Conservation (phyloP, 2,113 vertebrate species). For the Otocyon megalotis region DNA sequence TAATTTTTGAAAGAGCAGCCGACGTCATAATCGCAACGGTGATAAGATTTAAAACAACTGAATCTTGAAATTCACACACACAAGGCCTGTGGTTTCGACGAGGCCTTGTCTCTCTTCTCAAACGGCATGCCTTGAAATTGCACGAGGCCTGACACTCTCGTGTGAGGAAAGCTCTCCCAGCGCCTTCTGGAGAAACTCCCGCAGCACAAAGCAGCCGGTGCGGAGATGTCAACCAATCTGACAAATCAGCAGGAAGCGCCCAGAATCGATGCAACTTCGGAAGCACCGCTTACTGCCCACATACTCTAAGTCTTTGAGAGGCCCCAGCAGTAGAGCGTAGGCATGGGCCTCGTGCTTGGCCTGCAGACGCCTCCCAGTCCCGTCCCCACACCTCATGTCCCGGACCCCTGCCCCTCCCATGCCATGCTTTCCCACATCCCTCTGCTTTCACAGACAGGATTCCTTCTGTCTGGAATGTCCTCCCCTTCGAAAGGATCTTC, state of each 20-base stretch:
- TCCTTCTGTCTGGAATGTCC: background rate
- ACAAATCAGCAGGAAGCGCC: background rate
- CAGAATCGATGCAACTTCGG: accelerated
- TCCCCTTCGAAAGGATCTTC: background rate
- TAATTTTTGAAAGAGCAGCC: background rate
- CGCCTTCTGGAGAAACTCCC: too few species aligned
- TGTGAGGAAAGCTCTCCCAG: accelerated
- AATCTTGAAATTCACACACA: background rate
- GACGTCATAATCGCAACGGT: background rate
- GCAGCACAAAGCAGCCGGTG: too few species aligned
- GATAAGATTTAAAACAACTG: slow-evolving; percentile 14
- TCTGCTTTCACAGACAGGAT: accelerated
- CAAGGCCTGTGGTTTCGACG: accelerated
- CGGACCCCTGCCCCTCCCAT: accelerated
- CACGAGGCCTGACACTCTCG: accelerated
- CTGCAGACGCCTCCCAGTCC: accelerated
- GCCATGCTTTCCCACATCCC: accelerated
- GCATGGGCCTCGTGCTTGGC: accelerated
- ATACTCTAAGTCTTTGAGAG: background rate
- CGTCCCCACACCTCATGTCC: accelerated
- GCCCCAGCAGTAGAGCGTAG: accelerated
- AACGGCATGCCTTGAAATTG: accelerated
- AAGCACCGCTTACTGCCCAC: accelerated
- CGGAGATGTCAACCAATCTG: background rate
- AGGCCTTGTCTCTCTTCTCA: background rate